These are phyloP conservation scores for Grallaria varia DNA, from an alignment of 2,113 vertebrate genomes.

Conservation along the genomic window DNA sequence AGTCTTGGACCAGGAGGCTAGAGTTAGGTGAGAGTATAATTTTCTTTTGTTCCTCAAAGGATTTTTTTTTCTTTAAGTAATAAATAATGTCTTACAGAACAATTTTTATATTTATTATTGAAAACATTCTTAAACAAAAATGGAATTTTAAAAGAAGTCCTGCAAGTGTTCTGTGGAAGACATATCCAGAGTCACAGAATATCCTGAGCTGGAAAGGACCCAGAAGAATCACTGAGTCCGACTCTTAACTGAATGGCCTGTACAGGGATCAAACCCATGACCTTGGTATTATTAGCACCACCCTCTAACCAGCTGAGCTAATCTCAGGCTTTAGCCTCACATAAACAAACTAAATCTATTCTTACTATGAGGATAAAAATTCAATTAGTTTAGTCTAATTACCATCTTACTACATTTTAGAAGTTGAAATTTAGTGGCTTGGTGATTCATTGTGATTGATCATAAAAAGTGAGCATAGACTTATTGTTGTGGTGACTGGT, in stretches of 20 bases:
- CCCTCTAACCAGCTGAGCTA: background rate
- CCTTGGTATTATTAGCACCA: background rate
- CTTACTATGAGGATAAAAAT: slow-evolving; percentile 56
- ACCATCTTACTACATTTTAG: slow-evolving; percentile 40
- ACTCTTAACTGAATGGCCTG: background rate
- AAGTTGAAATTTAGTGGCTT: slow-evolving; percentile 66
- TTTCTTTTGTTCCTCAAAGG: slow-evolving; percentile 53
- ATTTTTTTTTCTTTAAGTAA: slow-evolving; percentile 14
- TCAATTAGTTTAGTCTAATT: slow-evolving; percentile 72
- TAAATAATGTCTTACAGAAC: slow-evolving; percentile 25
- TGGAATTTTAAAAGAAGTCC: slow-evolving; percentile 20
- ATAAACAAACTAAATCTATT: slow-evolving; percentile 47
- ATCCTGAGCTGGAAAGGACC: background rate
- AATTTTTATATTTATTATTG: background rate
- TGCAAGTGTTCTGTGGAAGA: slow-evolving; percentile 28
- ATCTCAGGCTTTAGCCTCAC: background rate
- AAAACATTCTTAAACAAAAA: slow-evolving; percentile 41
- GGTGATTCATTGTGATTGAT: slow-evolving; percentile 68
- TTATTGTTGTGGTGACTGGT: slow-evolving; percentile 68
- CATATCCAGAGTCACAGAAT: background rate
- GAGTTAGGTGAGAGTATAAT: slow-evolving; percentile 37
- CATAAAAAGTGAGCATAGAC: slow-evolving; percentile 62
- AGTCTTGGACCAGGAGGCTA: slow-evolving; percentile 39
- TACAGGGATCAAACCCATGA: background rate
- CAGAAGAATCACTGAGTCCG: background rate